These are phyloP conservation scores for Tenualosa thibaudeaui DNA, from an alignment of 2,797 vertebrate genomes.

Conservation along the genomic window DNA sequence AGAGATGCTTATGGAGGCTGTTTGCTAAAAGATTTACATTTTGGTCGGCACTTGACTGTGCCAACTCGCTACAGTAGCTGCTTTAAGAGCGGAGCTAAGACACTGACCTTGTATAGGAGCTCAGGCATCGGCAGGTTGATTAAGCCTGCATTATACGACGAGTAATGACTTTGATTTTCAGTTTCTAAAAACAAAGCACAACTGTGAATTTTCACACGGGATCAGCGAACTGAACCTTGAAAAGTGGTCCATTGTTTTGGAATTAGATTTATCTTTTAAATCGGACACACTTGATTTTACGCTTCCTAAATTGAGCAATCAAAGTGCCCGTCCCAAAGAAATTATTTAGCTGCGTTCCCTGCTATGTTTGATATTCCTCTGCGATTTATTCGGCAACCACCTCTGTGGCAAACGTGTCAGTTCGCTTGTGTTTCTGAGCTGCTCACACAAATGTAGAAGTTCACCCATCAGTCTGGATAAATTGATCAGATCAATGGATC, in stretches of 20 bases:
- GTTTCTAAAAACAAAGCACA: not conserved
- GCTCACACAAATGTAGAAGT: not conserved
- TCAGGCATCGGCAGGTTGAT: not conserved
- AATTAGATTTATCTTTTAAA: not conserved
- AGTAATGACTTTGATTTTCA: not conserved
- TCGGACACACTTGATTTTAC: not conserved
- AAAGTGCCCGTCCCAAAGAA: not conserved
- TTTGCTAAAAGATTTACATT: not conserved
- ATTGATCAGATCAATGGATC: not conserved
- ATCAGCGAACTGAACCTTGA: not conserved
- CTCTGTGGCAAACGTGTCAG: not conserved
- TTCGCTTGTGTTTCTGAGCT: not conserved
- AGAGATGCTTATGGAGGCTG: not conserved
- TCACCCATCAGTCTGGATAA: not conserved
- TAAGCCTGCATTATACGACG: too few relatives aligned
- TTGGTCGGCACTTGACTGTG: not conserved
- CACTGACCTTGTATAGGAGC: not conserved
- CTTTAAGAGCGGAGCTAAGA: not conserved
- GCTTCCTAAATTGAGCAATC: not conserved
- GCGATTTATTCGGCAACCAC: not conserved
- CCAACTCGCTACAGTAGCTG: not conserved
- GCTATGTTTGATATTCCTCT: not conserved
- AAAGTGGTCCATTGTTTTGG: not conserved
- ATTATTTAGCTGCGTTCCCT: not conserved
- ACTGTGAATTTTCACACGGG: not conserved